Conservation (phyloP, 2,888 invertebrate genomes). For the Lamproptera curius region DNA sequence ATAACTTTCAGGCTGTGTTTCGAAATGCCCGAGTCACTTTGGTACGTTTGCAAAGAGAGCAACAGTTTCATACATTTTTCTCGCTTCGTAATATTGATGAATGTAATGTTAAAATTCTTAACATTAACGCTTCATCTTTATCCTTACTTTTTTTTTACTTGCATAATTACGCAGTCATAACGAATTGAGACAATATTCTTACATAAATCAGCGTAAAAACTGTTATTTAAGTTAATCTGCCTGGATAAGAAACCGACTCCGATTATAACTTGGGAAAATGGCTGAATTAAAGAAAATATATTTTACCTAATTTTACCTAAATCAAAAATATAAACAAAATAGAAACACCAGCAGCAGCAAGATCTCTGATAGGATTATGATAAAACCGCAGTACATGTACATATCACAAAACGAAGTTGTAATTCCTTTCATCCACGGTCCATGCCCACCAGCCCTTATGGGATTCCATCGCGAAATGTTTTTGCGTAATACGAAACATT, state of each 20-base stretch:
- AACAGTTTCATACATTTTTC: too few relatives aligned
- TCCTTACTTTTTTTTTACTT: too few relatives aligned
- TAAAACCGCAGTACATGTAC: slow-evolving; percentile 1
- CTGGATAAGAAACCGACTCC: background rate
- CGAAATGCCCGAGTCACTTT: too few relatives aligned
- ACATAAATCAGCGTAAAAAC: too few relatives aligned
- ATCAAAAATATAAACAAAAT: background rate
- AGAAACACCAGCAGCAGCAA: background rate
- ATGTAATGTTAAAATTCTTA: background rate
- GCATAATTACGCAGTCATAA: too few relatives aligned
- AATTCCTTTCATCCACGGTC: background rate
- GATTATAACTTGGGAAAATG: background rate
- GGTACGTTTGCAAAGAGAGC: too few relatives aligned
- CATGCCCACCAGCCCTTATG: background rate
- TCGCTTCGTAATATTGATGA: too few relatives aligned
- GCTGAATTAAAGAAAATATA: background rate
- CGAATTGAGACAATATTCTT: too few relatives aligned
- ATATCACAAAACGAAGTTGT: too few relatives aligned
- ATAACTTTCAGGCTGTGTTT: background rate
- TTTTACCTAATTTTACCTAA: background rate
- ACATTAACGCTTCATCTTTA: too few relatives aligned
- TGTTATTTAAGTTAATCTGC: too few relatives aligned
- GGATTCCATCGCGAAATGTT: slow-evolving; percentile 19
- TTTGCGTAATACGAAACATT: slow-evolving; percentile 22
- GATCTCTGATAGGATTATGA: background rate